These are phyloP conservation scores for Cossypha caffra DNA, from an alignment of 2,797 vertebrate species.

Conservation along the genomic window DNA sequence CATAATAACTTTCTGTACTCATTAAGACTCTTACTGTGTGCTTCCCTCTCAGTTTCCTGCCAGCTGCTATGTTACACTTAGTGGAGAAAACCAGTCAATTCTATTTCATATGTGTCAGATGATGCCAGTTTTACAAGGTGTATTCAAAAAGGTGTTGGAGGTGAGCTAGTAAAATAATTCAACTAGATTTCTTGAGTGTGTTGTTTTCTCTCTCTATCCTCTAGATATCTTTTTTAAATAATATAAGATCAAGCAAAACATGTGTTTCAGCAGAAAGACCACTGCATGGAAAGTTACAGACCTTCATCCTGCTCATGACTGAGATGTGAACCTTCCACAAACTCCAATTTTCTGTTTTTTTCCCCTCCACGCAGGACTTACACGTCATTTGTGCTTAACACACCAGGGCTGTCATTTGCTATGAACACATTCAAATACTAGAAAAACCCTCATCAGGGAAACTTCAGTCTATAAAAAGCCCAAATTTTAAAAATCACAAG, in stretches of 20 bases:
- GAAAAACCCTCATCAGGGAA: not conserved
- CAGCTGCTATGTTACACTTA: not conserved
- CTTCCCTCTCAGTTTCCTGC: not conserved
- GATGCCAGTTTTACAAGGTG: not conserved
- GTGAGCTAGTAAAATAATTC: not conserved
- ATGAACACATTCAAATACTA: not conserved
- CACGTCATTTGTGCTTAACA: not conserved
- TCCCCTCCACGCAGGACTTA: not conserved
- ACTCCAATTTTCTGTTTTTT: not conserved
- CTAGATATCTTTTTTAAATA: not conserved
- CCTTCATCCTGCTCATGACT: not conserved
- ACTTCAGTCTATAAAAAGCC: rapidly evolving
- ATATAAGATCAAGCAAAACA: not conserved
- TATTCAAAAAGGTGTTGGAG: not conserved
- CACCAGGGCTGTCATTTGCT: not conserved
- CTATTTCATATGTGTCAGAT: not conserved
- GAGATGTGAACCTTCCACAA: not conserved
- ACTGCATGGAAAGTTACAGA: not conserved
- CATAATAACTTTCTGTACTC: not conserved
- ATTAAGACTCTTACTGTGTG: not conserved
- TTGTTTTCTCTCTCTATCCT: not conserved
- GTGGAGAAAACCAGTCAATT: not conserved
- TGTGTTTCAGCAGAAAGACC: not conserved
- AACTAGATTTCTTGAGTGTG: not conserved
- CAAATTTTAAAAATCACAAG: not conserved